Evolutionary conservation across 2,113 vertebrate genomes (phyloP).

Genomic region (Aix galericulata): DNA sequence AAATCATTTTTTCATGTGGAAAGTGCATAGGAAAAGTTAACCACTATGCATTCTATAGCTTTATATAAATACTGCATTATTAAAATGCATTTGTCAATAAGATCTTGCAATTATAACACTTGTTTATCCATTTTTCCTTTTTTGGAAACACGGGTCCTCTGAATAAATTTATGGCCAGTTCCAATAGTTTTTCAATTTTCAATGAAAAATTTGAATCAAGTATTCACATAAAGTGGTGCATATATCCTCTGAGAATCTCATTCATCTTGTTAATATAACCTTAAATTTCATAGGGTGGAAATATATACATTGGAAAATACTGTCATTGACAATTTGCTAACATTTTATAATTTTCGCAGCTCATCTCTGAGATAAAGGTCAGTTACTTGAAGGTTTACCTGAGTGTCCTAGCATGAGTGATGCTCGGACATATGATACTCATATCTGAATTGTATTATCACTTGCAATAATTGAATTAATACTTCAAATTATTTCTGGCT

Average conservation of each 20-base stretch:
- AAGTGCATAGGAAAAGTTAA: not conserved
- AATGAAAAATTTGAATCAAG: not conserved
- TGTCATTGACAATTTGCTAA: not conserved
- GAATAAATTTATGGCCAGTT: not conserved
- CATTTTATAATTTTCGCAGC: not conserved
- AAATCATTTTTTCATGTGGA: not conserved
- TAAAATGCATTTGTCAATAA: not conserved
- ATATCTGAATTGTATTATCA: no score
- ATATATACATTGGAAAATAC: not conserved
- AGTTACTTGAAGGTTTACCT: not conserved
- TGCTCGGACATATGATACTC: no score
- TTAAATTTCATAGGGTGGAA: not conserved
- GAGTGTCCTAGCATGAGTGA: not conserved
- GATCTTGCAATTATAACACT: not conserved
- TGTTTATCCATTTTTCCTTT: not conserved
- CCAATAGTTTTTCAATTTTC: not conserved
- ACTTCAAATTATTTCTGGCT: not conserved
- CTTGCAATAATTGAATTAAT: not conserved
- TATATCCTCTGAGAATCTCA: not conserved
- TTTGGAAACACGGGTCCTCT: not conserved
- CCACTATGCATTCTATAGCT: not conserved
- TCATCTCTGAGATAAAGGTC: not conserved
- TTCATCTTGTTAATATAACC: not conserved
- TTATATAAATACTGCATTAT: not conserved
- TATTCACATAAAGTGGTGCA: not conserved